Conservation (phyloP, 2,888 invertebrate species). For the Cristatella mucedo region DNA sequence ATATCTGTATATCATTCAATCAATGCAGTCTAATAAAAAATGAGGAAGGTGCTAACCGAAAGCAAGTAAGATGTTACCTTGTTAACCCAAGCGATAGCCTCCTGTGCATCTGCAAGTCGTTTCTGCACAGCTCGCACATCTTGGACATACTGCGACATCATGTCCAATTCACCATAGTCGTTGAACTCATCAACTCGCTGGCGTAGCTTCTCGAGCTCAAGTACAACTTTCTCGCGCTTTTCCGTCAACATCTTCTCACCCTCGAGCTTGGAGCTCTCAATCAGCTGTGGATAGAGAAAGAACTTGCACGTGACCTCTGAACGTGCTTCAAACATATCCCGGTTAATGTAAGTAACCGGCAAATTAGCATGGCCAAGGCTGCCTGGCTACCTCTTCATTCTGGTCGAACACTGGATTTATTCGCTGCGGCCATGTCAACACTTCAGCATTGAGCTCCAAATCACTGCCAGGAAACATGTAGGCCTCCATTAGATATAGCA, state of each 20-base stretch:
- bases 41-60: slow-evolving; percentile 56
- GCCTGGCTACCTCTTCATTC: slow-evolving; percentile 49
- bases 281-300: too few species aligned
- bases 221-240: slow-evolving; percentile 50
- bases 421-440: slow-evolving; percentile 64
- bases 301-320: too few species aligned
- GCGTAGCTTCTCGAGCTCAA: slow-evolving; percentile 53
- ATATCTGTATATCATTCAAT: too few species aligned
- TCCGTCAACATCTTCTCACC: slow-evolving; percentile 63
- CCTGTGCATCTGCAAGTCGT: slow-evolving; percentile 56
- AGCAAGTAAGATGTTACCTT: slow-evolving; percentile 64
- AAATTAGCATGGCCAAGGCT: too few species aligned
- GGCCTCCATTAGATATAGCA: slow-evolving; percentile 52
- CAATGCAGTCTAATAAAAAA: slow-evolving; percentile 55
- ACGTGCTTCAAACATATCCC: neutral
- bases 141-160: slow-evolving; percentile 58
- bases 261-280: slow-evolving; percentile 63
- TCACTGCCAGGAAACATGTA: slow-evolving; percentile 52
- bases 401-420: slow-evolving; percentile 66
- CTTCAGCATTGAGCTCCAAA: slow-evolving; percentile 59
- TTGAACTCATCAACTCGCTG: slow-evolving; percentile 61
- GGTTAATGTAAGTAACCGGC: too few species aligned
- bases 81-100: slow-evolving; percentile 68
- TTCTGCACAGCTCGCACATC: slow-evolving; percentile 59
- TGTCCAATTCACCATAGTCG: slow-evolving; percentile 61